phyloP scores from a whole-genome alignment of 2,888 invertebrate species.

The Argyra leucocephala region DNA sequence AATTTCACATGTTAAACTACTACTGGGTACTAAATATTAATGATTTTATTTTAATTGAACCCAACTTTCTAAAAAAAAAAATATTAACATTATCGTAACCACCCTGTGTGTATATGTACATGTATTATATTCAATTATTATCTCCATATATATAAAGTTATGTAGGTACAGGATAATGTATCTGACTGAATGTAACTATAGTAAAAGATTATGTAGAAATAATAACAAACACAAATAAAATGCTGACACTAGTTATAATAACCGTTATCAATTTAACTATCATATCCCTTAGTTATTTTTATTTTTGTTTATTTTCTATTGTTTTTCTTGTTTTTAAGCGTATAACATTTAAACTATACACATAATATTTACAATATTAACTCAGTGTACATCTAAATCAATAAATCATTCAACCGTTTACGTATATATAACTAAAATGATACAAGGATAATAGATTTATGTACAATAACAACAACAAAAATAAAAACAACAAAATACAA shows the following conservation, averaged over 20 bases:
- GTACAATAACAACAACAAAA: background rate
- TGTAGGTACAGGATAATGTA: too few species aligned
- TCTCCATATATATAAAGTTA: too few species aligned
- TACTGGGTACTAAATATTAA: too few species aligned
- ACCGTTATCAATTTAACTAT: conserved; percentile 4
- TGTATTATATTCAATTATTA: too few species aligned
- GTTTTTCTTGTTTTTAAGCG: background rate
- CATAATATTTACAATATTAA: background rate
- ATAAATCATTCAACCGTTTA: conserved; percentile 1
- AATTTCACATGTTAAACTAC: too few species aligned
- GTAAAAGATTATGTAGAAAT: too few species aligned
- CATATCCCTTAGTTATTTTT: background rate
- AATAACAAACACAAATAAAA: background rate
- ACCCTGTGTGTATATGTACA: too few species aligned
- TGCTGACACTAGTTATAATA: background rate
- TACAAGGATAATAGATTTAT: background rate
- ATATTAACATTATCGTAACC: too few species aligned
- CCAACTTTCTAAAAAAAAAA: too few species aligned
- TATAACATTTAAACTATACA: background rate
- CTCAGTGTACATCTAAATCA: background rate
- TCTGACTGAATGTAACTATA: too few species aligned
- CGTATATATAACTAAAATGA: too few species aligned
- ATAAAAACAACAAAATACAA: background rate
- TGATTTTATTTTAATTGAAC: too few species aligned
- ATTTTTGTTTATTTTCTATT: background rate